These are phyloP conservation scores for Pionites leucogaster DNA, from an alignment of 2,113 vertebrate species.

Conservation along the genomic window DNA sequence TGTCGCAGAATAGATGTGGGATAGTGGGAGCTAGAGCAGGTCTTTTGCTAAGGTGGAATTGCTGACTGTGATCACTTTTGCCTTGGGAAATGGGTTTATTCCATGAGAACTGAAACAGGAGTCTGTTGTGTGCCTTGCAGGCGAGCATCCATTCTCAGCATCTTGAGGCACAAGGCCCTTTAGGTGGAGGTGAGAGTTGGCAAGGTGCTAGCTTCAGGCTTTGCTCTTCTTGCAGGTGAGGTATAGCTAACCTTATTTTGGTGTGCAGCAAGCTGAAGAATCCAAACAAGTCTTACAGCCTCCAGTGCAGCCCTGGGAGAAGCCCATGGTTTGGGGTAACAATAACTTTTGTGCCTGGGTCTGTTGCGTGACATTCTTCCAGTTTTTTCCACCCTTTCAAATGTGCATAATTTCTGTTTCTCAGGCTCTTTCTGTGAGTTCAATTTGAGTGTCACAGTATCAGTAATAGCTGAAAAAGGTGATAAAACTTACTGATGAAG, in stretches of 20 bases:
- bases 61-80: not conserved
- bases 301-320: not conserved
- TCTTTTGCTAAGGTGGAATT: not conserved
- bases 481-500: not conserved
- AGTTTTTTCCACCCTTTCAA: not conserved
- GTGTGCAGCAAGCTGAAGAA: fast-evolving
- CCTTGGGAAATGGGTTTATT: not conserved
- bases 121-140: not conserved
- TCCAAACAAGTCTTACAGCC: not conserved
- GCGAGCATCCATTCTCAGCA: fast-evolving
- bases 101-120: not conserved
- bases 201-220: not conserved
- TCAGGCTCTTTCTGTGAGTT: not conserved
- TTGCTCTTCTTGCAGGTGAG: not conserved
- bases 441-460: fast-evolving
- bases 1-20: not conserved
- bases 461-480: not conserved
- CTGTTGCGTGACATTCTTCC: not conserved
- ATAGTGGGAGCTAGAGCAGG: not conserved
- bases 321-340: fast-evolving
- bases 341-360: not conserved
- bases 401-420: not conserved
- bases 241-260: not conserved
- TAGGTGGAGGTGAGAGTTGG: no score
- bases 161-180: not conserved